Conservation (phyloP, 2,888 invertebrate species). For the Platypus cylindrus region DNA sequence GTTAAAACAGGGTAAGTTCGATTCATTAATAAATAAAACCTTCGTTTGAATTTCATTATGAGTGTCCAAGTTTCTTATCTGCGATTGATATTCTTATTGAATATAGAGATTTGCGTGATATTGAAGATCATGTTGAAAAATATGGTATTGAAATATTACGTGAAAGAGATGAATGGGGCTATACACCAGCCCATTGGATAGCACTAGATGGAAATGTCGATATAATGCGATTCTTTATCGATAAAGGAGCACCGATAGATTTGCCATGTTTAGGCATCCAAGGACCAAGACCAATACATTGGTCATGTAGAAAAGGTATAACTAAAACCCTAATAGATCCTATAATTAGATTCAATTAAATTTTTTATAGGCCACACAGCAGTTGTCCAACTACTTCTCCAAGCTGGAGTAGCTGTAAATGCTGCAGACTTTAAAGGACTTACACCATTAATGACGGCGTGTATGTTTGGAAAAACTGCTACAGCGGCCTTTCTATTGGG, state of each 20-base stretch:
- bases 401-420: conserved; percentile 80
- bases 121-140: conserved; percentile 73
- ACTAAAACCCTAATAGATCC: background rate
- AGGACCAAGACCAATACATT: conserved; percentile 84
- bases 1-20: conserved; percentile 65
- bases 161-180: conserved; percentile 81
- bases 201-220: conserved; percentile 83
- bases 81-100: too few species aligned
- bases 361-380: conserved; percentile 55
- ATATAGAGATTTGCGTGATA: conserved; percentile 66
- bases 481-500: conserved; percentile 73
- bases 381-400: conserved; percentile 60
- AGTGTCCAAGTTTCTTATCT: too few species aligned
- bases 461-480: conserved; percentile 85
- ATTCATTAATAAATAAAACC: background rate
- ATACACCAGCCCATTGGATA: conserved; percentile 89
- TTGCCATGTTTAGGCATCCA: conserved; percentile 77
- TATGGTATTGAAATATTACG: conserved; percentile 64
- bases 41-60: too few species aligned
- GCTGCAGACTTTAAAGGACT: conserved; percentile 81
- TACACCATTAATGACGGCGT: conserved; percentile 83
- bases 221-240: conserved; percentile 75
- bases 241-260: conserved; percentile 72
- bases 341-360: background rate
- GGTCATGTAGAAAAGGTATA: conserved; percentile 74